Base-by-base conservation (phyloP, 1,140 invertebrate species). In the Polyergus mexicanus region DNA sequence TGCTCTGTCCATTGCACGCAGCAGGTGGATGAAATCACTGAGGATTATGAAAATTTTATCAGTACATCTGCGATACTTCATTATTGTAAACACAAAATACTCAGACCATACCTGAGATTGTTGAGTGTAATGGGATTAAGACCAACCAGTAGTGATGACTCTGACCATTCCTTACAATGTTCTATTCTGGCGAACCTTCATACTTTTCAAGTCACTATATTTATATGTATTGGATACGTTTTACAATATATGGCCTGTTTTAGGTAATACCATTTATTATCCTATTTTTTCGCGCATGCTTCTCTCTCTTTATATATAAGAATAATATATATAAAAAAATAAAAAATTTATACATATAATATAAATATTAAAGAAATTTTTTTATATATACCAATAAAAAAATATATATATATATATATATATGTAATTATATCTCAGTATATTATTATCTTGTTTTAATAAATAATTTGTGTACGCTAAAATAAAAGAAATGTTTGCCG, bases 61-160 rank as follows among this genome's bases (percentile, higher is more conserved):
- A 97, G 97, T 88, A 97, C 97, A 74, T 97, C 97, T 3, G 97
- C 97, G 41, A 96, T 98, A 84, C 94, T 98, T 92, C 96, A 96
- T 92, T 97, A 97, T 90, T 98, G 97, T 94, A 97, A 98, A 95
- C 96, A 96, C 60, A 97, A 97, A 96, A 97, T 98, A 92, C 94
- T 98, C 72, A 95, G 96, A 35, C 97, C 97, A 0, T 98, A 98
- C 93, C 94, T 98, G 84, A 96, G 96, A 87, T 94, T 98, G 3
- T 92, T 98, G 66, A 96, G 96, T 44, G 94, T 97, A 25, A 97
- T 98, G 94, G 97, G 97, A 19, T 93, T 98, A 54, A 95, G 97
- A 87, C 97, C 97, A 11, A 95, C 97, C 13, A 95, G 95, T n/a
- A 95, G 95, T 38, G 97, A 97, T 84, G 94, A 95, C 8, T 94